Evolutionary conservation across 2,888 invertebrate species (phyloP), one percentile per base, ranked within the genome.

Genomic region (Cylloceria caligata): DNA sequence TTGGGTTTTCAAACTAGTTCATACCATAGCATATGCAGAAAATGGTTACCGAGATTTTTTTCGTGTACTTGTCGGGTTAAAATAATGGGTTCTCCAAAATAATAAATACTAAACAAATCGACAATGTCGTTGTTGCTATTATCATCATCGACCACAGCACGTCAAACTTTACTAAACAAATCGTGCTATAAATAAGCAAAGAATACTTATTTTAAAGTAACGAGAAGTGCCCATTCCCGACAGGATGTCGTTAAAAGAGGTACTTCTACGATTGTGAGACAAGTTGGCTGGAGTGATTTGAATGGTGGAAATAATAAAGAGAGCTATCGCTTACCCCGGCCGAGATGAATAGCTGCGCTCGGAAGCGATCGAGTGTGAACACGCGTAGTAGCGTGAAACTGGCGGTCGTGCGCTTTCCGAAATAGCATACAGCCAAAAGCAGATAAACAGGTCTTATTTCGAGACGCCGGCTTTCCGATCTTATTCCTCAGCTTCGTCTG

Each of bases 401-500:
- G 88, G 87, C 73, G 68, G 65, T 76, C 52, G 64, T 65, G 57
- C 73, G 88, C 86, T 89, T 89, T 91, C 90, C 84, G 86, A 91
- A 91, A 91, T 91, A 91, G 90, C 90, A 86, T 86, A 76, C 79
- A 62, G 52, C 77, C 87, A 87, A 89, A 87, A 86, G 84, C 88
- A 85, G 87, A 88, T 91, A 90, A 91, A 91, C 90, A 90, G 87
- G 89, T 90, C 88, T 90, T 90, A 91, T 90, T 91, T 90, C 89
- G 88, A 90, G 90, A 90, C 88, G 87, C 84, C 16, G 84, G 86
- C 86, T 83, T 74, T 76, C 81, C 60, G 82, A 57, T 81, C 76
- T 77, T 81, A 74, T 80, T 80, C 81, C 83, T 85, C 83, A 80
- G 13, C 85, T 85, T 82, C 84, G 72, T 52, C 60, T 81, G 73